phyloP scores from a whole-genome alignment of 2,797 vertebrate species.

The Sebastes oblongus region DNA sequence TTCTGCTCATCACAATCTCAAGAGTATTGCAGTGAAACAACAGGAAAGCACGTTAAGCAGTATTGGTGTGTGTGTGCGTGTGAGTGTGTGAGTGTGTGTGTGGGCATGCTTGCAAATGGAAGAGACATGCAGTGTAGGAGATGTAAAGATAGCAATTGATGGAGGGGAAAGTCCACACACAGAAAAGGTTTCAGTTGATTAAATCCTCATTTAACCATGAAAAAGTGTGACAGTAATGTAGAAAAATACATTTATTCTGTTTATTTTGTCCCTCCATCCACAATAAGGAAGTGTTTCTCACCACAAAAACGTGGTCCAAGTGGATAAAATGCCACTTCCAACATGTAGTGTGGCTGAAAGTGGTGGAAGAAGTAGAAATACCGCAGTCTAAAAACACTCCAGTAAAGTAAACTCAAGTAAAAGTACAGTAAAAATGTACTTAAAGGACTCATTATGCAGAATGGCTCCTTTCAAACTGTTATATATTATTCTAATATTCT shows the following conservation, averaged over 20 bases:
- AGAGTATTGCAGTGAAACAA: conserved; percentile 47
- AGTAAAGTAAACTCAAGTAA: neutral
- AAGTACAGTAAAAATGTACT: neutral
- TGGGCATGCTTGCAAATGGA: conserved; percentile 39
- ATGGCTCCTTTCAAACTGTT: neutral
- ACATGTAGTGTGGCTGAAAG: neutral
- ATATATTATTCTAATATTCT: neutral
- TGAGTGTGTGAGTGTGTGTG: neutral
- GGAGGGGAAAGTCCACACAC: conserved; percentile 24
- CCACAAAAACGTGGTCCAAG: neutral
- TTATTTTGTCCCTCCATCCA: too few species aligned
- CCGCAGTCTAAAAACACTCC: neutral
- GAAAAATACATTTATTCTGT: neutral
- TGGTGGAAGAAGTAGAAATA: neutral
- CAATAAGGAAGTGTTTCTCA: neutral
- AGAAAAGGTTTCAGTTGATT: neutral
- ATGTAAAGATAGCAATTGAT: neutral
- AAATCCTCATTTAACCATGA: neutral
- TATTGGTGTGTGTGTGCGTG: neutral
- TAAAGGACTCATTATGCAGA: neutral
- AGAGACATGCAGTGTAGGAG: neutral
- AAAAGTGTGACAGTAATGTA: neutral
- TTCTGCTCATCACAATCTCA: conserved; percentile 31
- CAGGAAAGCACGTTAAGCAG: conserved; percentile 50
- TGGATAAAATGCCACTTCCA: neutral